A percentile compares a stretch with the other conserved stretches of the same genome.
phyloP scores from a whole-genome alignment of 2,113 vertebrate species.

The Eurypyga helias region DNA sequence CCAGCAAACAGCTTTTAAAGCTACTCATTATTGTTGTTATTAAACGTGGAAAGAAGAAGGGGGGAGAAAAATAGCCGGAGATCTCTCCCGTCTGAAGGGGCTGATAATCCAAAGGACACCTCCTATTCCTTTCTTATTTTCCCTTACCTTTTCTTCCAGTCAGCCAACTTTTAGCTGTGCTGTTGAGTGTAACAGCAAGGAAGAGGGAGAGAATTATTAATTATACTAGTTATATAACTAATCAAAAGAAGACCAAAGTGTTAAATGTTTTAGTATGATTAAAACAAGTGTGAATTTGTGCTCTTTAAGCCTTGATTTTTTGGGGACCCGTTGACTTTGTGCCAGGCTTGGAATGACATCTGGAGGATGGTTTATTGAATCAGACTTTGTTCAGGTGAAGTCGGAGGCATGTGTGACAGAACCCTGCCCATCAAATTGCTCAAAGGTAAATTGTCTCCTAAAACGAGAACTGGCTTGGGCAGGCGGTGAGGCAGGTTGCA shows the following conservation, averaged over 20 bases:
- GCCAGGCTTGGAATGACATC: background rate
- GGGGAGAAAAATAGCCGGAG: background rate
- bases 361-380: background rate
- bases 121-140: background rate
- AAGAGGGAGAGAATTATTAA: background rate
- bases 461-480: background rate
- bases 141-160: background rate
- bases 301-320: background rate
- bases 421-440: background rate
- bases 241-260: background rate
- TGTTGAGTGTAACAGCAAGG: background rate
- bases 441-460: background rate
- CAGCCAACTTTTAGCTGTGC: background rate
- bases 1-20: background rate
- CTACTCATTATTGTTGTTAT: background rate
- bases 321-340: background rate
- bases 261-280: background rate
- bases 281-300: background rate
- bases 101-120: background rate
- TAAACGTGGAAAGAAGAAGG: background rate
- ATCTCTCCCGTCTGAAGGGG: background rate
- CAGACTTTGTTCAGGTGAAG: background rate
- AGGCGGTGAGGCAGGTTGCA: background rate
- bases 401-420: fast-evolving
- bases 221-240: background rate